These are phyloP conservation scores for Zaprionus capensis DNA, from an alignment of 1,140 invertebrate genomes.

Conservation along the genomic window DNA sequence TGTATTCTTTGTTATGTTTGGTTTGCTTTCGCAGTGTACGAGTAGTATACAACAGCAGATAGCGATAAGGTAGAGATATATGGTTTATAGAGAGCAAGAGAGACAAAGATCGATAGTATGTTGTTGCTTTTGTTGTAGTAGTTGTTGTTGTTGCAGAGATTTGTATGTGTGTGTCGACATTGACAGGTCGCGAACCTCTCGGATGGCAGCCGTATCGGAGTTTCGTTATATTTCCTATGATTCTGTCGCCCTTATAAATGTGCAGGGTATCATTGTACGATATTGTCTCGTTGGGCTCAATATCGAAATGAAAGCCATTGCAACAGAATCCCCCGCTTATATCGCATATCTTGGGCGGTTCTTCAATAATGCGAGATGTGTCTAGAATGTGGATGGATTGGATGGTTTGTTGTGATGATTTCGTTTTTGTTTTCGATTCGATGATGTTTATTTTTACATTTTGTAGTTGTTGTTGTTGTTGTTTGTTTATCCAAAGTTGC, in stretches of 20 bases:
- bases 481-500: constrained; percentile 23
- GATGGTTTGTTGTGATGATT: constrained; percentile 52
- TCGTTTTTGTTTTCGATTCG: constrained; percentile 27
- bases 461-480: constrained; percentile 2
- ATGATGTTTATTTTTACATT: constrained; percentile 12
- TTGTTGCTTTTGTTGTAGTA: constrained; percentile 20
- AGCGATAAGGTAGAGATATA: constrained; percentile 23
- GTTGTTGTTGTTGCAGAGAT: constrained; percentile 37
- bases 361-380: constrained; percentile 78
- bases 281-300: constrained; percentile 78
- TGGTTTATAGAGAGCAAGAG: constrained; percentile 5
- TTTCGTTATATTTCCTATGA: constrained; percentile 82
- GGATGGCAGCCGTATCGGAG: constrained; percentile 68
- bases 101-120: constrained; percentile 34
- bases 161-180: constrained; percentile 16
- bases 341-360: constrained; percentile 73
- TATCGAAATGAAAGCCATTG: constrained; percentile 76
- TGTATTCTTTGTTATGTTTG: constrained; percentile 47
- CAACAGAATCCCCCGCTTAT: constrained; percentile 72
- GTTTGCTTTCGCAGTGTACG: constrained; percentile 28
- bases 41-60: constrained; percentile 34
- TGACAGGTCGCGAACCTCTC: constrained; percentile 74
- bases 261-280: constrained; percentile 76
- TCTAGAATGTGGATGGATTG: constrained; percentile 81
- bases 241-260: constrained; percentile 70